A percentile compares a stretch with the other conserved stretches of the same genome.
phyloP scores from a whole-genome alignment of 92 coral and sea anemone species.

The Porites cylindrica region DNA sequence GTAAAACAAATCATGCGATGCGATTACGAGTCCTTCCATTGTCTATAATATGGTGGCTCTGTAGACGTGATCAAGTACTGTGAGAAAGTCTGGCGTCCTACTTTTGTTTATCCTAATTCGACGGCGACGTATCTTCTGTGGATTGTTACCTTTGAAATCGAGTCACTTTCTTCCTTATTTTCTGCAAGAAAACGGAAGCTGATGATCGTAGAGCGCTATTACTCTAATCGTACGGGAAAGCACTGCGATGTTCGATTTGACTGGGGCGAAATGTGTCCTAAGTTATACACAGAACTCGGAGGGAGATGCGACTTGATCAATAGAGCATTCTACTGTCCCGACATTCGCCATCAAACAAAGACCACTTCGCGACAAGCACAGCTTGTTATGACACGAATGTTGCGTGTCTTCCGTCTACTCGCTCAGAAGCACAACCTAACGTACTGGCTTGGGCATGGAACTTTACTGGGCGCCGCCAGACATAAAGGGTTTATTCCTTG shows the following conservation, averaged over 20 bases:
- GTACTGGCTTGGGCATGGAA: constrained; percentile 76
- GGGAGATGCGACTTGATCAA: constrained; percentile 52
- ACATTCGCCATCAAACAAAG: constrained; percentile 53
- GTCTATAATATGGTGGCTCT: no score
- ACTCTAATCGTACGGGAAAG: constrained; percentile 9
- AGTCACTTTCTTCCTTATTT: neutral
- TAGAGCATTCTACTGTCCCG: constrained; percentile 58
- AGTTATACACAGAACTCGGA: constrained; percentile 68
- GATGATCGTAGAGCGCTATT: neutral
- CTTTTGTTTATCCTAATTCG: neutral
- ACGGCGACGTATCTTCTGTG: neutral
- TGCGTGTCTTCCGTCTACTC: constrained; percentile 68
- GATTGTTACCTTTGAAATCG: neutral
- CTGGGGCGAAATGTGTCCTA: constrained; percentile 79
- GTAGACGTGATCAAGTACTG: no score
- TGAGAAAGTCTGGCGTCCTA: neutral
- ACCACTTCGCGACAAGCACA: constrained; percentile 60
- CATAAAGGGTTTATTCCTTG: constrained; percentile 85
- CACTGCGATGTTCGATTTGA: constrained; percentile 23
- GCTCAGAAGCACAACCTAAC: constrained; percentile 63
- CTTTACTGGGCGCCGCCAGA: constrained; percentile 84
- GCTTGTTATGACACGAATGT: constrained; percentile 64
- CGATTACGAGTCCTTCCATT: no score
- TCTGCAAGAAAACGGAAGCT: neutral
- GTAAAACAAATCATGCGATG: no score